A percentile compares a stretch with the other conserved stretches of the same genome.
Conservation (phyloP, 2,113 vertebrate genomes). For the Pampusana beccarii region DNA sequence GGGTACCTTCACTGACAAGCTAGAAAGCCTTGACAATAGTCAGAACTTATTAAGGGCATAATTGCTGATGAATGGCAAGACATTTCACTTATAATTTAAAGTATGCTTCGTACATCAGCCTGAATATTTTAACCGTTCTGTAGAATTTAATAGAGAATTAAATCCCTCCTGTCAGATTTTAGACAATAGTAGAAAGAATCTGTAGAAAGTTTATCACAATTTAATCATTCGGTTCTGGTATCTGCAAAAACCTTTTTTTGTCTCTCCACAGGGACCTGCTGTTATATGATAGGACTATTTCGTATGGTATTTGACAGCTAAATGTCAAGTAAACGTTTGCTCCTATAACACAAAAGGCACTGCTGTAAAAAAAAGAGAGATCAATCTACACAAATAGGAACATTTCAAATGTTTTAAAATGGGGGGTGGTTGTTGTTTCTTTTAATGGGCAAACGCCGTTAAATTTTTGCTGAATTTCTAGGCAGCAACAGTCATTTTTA, state of each 20-base stretch:
- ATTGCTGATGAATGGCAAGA: conserved; percentile 25
- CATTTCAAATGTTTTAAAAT: neutral
- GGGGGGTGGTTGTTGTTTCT: neutral
- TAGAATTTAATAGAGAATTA: neutral
- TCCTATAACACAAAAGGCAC: neutral
- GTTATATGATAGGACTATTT: neutral
- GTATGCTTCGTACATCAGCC: neutral
- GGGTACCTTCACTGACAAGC: neutral
- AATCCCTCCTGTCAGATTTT: neutral
- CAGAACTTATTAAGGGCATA: conserved; percentile 5
- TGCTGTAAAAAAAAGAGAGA: neutral
- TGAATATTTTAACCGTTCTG: neutral
- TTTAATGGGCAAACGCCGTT: neutral
- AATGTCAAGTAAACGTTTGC: neutral
- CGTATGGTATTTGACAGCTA: neutral
- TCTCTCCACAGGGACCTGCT: neutral
- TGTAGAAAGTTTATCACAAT: neutral
- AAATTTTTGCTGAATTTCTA: neutral
- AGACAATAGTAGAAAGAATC: neutral
- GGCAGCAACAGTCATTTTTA: neutral
- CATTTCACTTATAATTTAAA: neutral
- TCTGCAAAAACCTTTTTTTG: neutral
- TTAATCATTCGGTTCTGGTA: neutral
- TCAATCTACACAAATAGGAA: neutral
- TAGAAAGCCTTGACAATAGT: conserved; percentile 6